These are phyloP conservation scores for Gracilinanus agilis DNA, from an alignment of 2,113 vertebrate species.

Conservation along the genomic window DNA sequence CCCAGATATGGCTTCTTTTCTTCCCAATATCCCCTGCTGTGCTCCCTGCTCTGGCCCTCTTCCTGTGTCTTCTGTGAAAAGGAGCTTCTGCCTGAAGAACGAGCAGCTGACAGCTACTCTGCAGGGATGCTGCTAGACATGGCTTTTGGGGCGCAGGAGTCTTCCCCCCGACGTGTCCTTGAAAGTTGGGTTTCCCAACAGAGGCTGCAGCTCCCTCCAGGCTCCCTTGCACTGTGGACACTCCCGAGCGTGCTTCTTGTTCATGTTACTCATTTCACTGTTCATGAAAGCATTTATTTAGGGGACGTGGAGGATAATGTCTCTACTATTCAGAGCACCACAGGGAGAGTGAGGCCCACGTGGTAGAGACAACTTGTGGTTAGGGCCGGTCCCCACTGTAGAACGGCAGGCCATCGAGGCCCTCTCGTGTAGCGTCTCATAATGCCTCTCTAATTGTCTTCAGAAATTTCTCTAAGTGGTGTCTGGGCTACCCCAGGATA, in stretches of 20 bases:
- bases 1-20: too few species aligned
- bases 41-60: neutral
- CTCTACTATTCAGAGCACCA: too few species aligned
- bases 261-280: too few species aligned
- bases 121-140: neutral
- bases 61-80: neutral
- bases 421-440: neutral
- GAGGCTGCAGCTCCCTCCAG: neutral
- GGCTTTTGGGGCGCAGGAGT: neutral
- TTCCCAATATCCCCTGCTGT: too few species aligned
- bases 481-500: neutral
- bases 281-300: too few species aligned
- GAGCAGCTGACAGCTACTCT: neutral
- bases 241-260: neutral
- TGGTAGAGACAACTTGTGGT: neutral
- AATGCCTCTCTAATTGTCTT: neutral
- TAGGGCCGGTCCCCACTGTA: neutral
- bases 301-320: too few species aligned
- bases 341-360: too few species aligned
- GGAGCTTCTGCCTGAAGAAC: neutral
- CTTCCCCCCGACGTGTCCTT: neutral
- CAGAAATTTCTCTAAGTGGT: neutral
- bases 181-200: neutral
- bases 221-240: too few species aligned
- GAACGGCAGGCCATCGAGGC: neutral